Conservation (phyloP, 2,888 invertebrate species). For the Pyrrhosoma nymphula region DNA sequence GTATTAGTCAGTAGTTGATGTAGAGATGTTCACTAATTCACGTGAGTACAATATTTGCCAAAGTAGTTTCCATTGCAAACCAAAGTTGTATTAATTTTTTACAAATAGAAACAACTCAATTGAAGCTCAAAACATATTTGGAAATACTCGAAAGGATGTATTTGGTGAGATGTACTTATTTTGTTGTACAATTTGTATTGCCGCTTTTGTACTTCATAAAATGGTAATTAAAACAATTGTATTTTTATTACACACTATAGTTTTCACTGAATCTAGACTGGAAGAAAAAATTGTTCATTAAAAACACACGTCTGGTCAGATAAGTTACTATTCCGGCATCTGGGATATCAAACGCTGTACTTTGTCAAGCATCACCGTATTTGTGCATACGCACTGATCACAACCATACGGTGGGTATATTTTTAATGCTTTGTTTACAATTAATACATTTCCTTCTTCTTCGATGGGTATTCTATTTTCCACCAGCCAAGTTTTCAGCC, state of each 20-base stretch:
- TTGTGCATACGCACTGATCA: constrained; percentile 75
- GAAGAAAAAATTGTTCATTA: neutral
- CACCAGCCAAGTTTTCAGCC: constrained; percentile 73
- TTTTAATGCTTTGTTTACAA: constrained; percentile 74
- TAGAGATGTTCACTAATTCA: neutral
- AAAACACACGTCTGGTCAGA: neutral
- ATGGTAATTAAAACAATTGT: neutral
- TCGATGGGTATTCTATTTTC: constrained; percentile 75
- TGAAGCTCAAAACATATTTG: neutral
- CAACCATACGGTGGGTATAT: constrained; percentile 76
- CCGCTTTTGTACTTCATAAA: constrained; percentile 24
- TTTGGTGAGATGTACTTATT: neutral
- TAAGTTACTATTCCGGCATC: neutral
- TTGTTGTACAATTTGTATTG: constrained; percentile 51
- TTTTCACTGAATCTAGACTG: neutral
- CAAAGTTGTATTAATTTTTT: neutral
- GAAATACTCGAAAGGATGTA: neutral
- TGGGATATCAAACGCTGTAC: constrained; percentile 73
- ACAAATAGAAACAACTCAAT: neutral
- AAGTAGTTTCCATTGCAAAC: neutral
- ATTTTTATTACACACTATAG: neutral
- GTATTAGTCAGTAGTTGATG: neutral
- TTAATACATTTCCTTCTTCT: constrained; percentile 74
- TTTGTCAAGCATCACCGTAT: constrained; percentile 75
- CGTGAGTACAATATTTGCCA: neutral